These are phyloP conservation scores for Acarapis woodi DNA, from an alignment of 1,140 invertebrate species.

Conservation along the genomic window DNA sequence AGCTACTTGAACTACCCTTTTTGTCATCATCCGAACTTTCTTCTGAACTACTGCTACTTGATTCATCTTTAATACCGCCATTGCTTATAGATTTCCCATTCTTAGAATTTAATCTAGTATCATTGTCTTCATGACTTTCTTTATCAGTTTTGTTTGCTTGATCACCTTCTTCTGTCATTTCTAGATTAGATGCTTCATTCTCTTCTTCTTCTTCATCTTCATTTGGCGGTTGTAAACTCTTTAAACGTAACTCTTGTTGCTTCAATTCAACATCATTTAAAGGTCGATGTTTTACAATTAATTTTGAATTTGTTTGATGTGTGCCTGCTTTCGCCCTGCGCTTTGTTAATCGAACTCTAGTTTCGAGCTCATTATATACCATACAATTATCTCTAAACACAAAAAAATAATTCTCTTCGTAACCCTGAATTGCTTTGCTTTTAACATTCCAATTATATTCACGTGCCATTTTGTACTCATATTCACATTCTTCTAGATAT, in stretches of 20 bases:
- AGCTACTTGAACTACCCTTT: too few relatives aligned
- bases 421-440: slow-evolving; percentile 84
- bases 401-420: slow-evolving; percentile 95
- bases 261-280: slow-evolving; percentile 55
- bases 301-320: slow-evolving; percentile 37
- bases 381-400: slow-evolving; percentile 60
- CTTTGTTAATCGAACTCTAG: slow-evolving; percentile 66
- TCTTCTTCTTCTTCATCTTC: slow-evolving; percentile 41
- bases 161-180: too few relatives aligned
- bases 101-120: too few relatives aligned
- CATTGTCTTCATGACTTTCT: too few relatives aligned
- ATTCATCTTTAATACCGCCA: too few relatives aligned
- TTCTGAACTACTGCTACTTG: too few relatives aligned
- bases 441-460: slow-evolving; percentile 98
- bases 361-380: slow-evolving; percentile 91
- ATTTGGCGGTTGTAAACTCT: slow-evolving; percentile 47
- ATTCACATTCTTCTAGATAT: slow-evolving; percentile 38
- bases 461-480: slow-evolving; percentile 77
- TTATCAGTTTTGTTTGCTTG: too few relatives aligned
- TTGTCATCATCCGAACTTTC: too few relatives aligned
- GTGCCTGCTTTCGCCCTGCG: slow-evolving; percentile 35
- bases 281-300: slow-evolving; percentile 64
- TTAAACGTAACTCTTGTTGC: slow-evolving; percentile 43
- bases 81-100: too few relatives aligned
- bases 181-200: too few relatives aligned